Evolutionary conservation across 1,140 invertebrate species (phyloP).

Genomic region (Hetaerina americana): DNA sequence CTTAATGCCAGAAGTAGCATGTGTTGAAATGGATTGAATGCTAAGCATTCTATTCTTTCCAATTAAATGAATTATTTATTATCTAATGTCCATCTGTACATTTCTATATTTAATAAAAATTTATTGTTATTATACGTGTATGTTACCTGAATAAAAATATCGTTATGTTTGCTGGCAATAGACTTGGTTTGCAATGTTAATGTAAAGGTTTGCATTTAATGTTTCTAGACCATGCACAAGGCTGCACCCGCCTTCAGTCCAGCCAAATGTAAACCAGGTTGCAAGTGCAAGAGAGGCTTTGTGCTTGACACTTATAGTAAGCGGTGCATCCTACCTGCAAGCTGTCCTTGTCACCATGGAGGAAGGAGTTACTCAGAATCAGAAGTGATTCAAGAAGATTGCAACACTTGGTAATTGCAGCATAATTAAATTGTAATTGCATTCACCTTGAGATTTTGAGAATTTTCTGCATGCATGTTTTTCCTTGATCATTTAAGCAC

Average conservation of each 20-base stretch:
- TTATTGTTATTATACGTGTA: too few relatives aligned
- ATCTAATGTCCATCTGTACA: too few relatives aligned
- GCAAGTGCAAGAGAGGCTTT: conserved; percentile 60
- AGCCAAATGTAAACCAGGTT: conserved; percentile 56
- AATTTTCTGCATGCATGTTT: not conserved
- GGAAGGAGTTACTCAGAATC: conserved; percentile 67
- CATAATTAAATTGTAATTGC: not conserved
- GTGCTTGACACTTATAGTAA: conserved; percentile 52
- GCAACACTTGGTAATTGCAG: conserved; percentile 67
- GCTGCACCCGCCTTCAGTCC: conserved; percentile 27
- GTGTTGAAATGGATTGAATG: too few relatives aligned
- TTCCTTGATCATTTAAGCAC: conserved; percentile 29
- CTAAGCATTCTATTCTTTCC: too few relatives aligned
- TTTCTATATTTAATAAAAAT: too few relatives aligned
- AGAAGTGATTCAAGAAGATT: conserved; percentile 60
- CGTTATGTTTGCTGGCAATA: too few relatives aligned
- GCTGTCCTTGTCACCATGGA: conserved; percentile 81
- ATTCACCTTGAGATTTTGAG: not conserved
- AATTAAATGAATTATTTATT: too few relatives aligned
- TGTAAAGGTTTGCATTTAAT: too few relatives aligned
- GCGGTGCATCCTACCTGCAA: conserved; percentile 48
- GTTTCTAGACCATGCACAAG: conserved; percentile 56
- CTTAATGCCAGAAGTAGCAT: too few relatives aligned
- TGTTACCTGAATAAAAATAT: too few relatives aligned
- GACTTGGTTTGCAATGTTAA: too few relatives aligned